These are phyloP conservation scores for Garra rufa DNA, from an alignment of 2,113 vertebrate species.

Conservation along the genomic window DNA sequence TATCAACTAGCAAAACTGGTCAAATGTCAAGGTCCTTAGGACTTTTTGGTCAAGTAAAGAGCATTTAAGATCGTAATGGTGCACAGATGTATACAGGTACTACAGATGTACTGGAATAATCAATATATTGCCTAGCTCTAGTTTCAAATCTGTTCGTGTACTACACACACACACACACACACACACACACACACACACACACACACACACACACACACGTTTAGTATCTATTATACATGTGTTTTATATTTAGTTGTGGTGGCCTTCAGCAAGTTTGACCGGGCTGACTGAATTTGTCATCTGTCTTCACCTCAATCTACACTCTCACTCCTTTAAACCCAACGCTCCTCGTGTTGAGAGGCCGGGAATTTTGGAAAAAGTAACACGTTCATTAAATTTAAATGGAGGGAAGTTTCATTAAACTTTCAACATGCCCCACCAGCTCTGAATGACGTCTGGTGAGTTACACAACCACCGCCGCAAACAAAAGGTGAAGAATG, in stretches of 20 bases:
- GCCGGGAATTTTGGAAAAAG: constrained; percentile 62
- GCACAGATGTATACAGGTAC: background rate
- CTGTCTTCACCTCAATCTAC: background rate
- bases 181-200: no score
- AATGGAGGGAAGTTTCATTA: constrained; percentile 62
- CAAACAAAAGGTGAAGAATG: constrained; percentile 31
- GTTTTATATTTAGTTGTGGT: background rate
- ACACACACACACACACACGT: background rate
- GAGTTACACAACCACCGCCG: constrained; percentile 65
- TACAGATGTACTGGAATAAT: background rate
- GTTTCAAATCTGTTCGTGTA: background rate
- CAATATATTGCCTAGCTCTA: background rate
- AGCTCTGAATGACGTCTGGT: constrained; percentile 63
- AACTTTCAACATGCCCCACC: constrained; percentile 65
- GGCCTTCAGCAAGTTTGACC: background rate
- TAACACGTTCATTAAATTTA: constrained; percentile 60
- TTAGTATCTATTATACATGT: background rate
- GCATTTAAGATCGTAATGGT: background rate
- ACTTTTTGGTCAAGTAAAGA: background rate
- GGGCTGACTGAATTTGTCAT: background rate
- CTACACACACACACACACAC: background rate
- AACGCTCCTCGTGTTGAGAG: constrained; percentile 45
- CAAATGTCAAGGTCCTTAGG: background rate
- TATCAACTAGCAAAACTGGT: background rate
- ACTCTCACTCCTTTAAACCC: background rate